Conservation (phyloP, 2,797 vertebrate genomes). For the Tangara arthus region DNA sequence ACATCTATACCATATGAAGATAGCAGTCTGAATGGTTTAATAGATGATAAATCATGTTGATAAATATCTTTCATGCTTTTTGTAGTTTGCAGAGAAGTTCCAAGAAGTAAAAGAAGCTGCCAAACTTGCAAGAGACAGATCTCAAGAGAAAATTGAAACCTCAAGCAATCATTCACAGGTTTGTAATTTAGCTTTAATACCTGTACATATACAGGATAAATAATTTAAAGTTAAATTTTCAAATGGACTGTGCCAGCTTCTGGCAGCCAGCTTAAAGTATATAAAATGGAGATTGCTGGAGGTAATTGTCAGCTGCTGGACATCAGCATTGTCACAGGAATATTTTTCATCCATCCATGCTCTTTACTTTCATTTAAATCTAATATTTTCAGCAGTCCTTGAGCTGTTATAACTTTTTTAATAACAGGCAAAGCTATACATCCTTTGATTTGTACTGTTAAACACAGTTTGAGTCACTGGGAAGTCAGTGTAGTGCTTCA, state of each 20-base stretch:
- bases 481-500: not conserved
- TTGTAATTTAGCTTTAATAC: constrained; percentile 58
- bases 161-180: constrained; percentile 93
- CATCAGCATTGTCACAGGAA: not conserved
- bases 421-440: not conserved
- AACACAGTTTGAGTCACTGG: not conserved
- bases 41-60: not conserved
- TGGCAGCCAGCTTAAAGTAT: not conserved
- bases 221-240: constrained; percentile 6
- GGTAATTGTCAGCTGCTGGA: constrained; percentile 27
- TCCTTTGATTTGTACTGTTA: not conserved
- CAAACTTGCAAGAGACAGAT: constrained; percentile 89
- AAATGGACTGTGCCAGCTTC: not conserved
- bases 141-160: constrained; percentile 92
- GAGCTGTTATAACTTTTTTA: not conserved
- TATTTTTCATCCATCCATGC: not conserved
- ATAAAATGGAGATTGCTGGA: not conserved
- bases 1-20: not conserved
- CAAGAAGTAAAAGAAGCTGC: constrained; percentile 96
- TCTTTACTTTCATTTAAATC: not conserved
- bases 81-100: constrained; percentile 96
- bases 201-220: not conserved
- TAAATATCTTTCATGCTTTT: not conserved
- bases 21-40: not conserved
- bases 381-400: not conserved